Conservation (phyloP, 2,888 invertebrate species). For the Caenorhabditis sulstoni region DNA sequence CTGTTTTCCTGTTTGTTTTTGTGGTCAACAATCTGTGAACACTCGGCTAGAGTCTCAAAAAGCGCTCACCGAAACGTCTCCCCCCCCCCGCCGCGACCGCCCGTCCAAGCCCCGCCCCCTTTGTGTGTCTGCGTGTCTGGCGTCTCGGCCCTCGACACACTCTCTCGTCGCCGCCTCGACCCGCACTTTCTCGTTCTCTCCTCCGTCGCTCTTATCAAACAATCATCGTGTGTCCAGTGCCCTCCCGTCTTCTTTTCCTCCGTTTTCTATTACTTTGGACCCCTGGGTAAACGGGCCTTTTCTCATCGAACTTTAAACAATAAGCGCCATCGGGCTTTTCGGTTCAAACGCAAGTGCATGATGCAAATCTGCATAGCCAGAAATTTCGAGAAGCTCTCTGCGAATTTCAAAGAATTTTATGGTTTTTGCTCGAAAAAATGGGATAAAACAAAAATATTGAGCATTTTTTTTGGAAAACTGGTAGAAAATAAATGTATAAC, state of each 20-base stretch:
- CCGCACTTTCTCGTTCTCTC: slow-evolving; percentile 11
- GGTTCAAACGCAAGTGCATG: slow-evolving; percentile 3
- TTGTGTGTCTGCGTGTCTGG: background rate
- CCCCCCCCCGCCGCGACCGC: background rate
- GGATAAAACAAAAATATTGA: too few relatives aligned
- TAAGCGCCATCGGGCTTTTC: background rate
- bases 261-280: too few relatives aligned
- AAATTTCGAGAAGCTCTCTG: slow-evolving; percentile 19
- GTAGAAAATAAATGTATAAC: too few relatives aligned
- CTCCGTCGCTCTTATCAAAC: too few relatives aligned
- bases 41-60: background rate
- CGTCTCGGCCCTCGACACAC: slow-evolving; percentile 4
- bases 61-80: background rate
- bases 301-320: slow-evolving; percentile 6
- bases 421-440: background rate
- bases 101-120: background rate
- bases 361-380: slow-evolving; percentile 35
- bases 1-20: too few relatives aligned
- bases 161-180: slow-evolving; percentile 7
- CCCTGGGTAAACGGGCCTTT: too few relatives aligned
- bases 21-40: slow-evolving; percentile 3
- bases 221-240: slow-evolving; percentile 7
- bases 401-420: background rate
- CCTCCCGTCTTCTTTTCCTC: background rate
- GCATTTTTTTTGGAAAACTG: too few relatives aligned